Percentiles rank a stretch among this genome's conserved stretches.
phyloP scores from a whole-genome alignment of 2,797 vertebrate genomes.

The Emydoidea blandingii region DNA sequence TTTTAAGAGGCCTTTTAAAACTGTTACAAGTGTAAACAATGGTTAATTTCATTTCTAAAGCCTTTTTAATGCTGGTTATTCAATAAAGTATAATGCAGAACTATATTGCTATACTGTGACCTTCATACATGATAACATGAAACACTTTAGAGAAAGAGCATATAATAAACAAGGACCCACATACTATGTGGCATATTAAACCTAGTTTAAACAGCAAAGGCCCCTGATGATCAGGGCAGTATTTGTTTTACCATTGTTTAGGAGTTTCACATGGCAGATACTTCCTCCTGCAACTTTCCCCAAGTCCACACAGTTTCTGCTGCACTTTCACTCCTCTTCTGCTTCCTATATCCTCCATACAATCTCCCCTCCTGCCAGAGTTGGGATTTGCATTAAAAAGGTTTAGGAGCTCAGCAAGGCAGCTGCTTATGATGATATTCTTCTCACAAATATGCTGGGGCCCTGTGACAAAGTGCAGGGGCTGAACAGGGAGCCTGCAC shows the following conservation, averaged over 20 bases:
- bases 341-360: neutral
- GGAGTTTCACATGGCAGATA: neutral
- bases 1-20: neutral
- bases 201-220: rapidly evolving
- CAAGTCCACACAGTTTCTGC: neutral
- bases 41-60: neutral
- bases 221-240: neutral
- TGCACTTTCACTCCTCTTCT: neutral
- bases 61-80: neutral
- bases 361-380: neutral
- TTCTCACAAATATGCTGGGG: neutral
- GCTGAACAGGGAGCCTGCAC: neutral
- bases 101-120: neutral
- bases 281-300: neutral
- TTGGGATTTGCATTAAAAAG: neutral
- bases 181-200: neutral
- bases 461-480: neutral
- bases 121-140: rapidly evolving
- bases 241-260: neutral
- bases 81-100: rapidly evolving
- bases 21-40: neutral
- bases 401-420: rapidly evolving
- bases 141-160: neutral
- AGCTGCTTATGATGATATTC: neutral
- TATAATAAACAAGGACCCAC: neutral